Conservation (phyloP, 2,113 vertebrate species). For the Hippopotamus amphibius region DNA sequence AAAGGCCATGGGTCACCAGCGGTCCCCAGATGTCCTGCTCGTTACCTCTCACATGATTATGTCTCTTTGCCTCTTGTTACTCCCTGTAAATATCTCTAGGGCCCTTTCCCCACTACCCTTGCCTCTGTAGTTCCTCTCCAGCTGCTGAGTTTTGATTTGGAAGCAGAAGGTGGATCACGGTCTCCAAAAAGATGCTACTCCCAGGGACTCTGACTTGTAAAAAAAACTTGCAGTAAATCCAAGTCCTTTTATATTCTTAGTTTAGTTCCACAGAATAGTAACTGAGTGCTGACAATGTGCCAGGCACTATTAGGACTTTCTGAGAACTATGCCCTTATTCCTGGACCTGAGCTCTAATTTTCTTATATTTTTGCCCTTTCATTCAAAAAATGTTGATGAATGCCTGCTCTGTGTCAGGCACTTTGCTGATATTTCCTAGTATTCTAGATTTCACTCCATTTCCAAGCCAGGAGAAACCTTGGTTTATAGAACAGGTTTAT, state of each 20-base stretch:
- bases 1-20: fast-evolving
- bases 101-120: not conserved
- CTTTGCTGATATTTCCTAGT: not conserved
- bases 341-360: not conserved
- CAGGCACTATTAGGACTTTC: not conserved
- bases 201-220: not conserved
- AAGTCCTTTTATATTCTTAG: not conserved
- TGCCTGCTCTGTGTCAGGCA: not conserved
- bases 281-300: not conserved
- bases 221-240: not conserved
- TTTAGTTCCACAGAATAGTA: not conserved
- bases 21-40: not conserved
- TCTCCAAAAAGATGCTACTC: not conserved
- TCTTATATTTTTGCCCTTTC: not conserved
- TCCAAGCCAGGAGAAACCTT: not conserved
- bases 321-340: not conserved
- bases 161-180: not conserved
- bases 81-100: not conserved
- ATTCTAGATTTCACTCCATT: not conserved
- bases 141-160: not conserved
- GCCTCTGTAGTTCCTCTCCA: not conserved
- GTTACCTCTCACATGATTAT: no score
- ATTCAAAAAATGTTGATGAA: not conserved
- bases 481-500: not conserved
- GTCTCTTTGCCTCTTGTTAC: not conserved